Base-by-base conservation (phyloP, 2,888 invertebrate genomes). In the Euproctis similis region DNA sequence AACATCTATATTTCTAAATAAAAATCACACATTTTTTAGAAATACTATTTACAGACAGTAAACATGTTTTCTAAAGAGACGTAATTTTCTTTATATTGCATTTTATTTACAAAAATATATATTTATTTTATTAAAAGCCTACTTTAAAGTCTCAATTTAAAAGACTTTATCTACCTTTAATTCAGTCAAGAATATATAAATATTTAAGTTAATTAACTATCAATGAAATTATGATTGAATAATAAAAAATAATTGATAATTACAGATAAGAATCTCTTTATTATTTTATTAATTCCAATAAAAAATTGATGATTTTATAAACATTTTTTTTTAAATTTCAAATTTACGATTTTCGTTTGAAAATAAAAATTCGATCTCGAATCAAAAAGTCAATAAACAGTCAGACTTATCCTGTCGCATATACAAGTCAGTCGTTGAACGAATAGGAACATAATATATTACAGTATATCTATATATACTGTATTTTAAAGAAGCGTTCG, bases 361-460 rank as follows among this genome's bases (percentile, higher is more conserved):
- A 19, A 4, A 18, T 4, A 8, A 12, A 11, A 8, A 19, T 5
- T 10, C 10, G 7, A 27, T 4, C 21, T 37, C 28, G 32, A 30
- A 26, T 9, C 12, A 29, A 30, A 18, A 42, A 44, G 39, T 39
- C 39, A 30, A 23, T 19, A 28, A 28, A 34, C 34, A 29, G 21
- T 39, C 36, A 38, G 39, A 44, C 38, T 46, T 43, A 48, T 25
- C 3, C 36, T 51, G 46, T 37, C 34, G 26, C 57, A 59, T 63
- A 46, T 63, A 63, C 63, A 63, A 45, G 46, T 62, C 63, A 62
- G 62, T 62, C 62, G 34, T 43, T 43, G 42, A 45, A 50, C 27
- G 24, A 36, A 46, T 47, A 56, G 54, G 54, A 55, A 55, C 47
- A 44, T 34, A 38, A 37, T 60, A 60, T 64, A 57, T 61, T 67